Percentiles rank a stretch among this genome's conserved stretches.
These are phyloP conservation scores for Pseudococcus longispinus DNA, from an alignment of 2,888 invertebrate genomes.

Conservation along the genomic window DNA sequence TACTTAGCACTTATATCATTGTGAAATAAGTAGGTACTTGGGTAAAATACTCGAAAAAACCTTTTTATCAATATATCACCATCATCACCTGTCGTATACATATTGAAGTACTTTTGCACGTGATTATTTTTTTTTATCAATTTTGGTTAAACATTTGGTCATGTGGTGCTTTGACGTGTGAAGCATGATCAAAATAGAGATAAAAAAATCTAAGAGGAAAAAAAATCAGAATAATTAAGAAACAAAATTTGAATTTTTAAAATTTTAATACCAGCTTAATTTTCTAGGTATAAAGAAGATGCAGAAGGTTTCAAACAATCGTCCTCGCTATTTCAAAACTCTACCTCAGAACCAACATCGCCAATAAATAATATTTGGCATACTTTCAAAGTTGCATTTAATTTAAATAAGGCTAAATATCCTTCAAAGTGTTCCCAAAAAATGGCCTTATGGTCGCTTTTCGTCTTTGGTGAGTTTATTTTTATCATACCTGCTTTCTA, in stretches of 20 bases:
- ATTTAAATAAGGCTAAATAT: conserved; percentile 74
- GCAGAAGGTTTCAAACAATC: conserved; percentile 44
- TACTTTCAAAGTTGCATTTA: conserved; percentile 64
- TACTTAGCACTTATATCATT: not conserved
- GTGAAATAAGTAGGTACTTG: not conserved
- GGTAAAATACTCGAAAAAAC: not conserved
- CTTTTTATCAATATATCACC: not conserved
- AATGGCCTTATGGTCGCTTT: conserved; percentile 3
- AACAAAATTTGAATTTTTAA: not conserved
- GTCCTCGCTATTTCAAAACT: not conserved
- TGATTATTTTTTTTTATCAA: not conserved
- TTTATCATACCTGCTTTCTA: no score
- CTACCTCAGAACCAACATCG: not conserved
- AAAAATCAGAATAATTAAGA: no score
- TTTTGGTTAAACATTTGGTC: not conserved
- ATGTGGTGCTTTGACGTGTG: not conserved
- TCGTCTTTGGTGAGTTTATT: not conserved
- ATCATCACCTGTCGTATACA: not conserved
- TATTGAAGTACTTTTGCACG: not conserved
- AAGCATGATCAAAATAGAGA: not conserved
- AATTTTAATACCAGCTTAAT: not conserved
- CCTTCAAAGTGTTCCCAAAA: conserved; percentile 65
- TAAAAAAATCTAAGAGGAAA: not conserved
- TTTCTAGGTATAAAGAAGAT: conserved; percentile 46
- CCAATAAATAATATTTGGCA: not conserved